Percentiles rank a stretch among this genome's conserved stretches.
phyloP scores from a whole-genome alignment of 2,888 invertebrate genomes.

The Odontocolon sp. region DNA sequence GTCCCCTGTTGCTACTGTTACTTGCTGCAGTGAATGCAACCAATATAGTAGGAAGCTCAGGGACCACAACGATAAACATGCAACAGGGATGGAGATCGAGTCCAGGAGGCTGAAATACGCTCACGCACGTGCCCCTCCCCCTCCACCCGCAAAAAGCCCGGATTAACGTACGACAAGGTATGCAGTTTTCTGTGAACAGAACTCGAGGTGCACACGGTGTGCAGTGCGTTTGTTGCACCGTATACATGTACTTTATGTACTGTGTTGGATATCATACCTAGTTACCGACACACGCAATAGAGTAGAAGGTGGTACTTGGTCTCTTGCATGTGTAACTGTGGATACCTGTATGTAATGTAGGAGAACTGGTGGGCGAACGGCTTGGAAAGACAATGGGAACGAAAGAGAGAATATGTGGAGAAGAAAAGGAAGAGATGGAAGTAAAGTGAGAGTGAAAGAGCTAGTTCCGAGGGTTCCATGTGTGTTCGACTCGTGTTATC shows the following conservation, averaged over 20 bases:
- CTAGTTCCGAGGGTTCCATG: constrained; percentile 9
- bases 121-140: constrained; percentile 53
- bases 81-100: constrained; percentile 27
- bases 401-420: constrained; percentile 25
- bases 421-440: not conserved
- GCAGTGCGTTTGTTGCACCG: constrained; percentile 12
- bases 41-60: too few relatives aligned
- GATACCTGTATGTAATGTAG: constrained; percentile 4
- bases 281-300: too few relatives aligned
- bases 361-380: constrained; percentile 46
- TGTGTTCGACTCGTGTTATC: constrained; percentile 43
- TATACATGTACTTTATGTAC: too few relatives aligned
- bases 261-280: too few relatives aligned
- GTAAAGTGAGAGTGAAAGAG: constrained; percentile 46
- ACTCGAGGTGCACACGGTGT: constrained; percentile 25
- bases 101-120: constrained; percentile 9
- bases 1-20: not conserved
- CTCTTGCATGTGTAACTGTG: not conserved
- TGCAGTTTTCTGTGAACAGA: constrained; percentile 49
- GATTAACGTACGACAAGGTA: constrained; percentile 61
- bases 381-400: constrained; percentile 48
- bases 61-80: not conserved
- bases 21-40: constrained; percentile 18
- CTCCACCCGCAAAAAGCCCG: too few relatives aligned
- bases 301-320: constrained; percentile 22